Evolutionary conservation across 1,140 invertebrate genomes (phyloP).

Genomic region (Adelges cooleyi): DNA sequence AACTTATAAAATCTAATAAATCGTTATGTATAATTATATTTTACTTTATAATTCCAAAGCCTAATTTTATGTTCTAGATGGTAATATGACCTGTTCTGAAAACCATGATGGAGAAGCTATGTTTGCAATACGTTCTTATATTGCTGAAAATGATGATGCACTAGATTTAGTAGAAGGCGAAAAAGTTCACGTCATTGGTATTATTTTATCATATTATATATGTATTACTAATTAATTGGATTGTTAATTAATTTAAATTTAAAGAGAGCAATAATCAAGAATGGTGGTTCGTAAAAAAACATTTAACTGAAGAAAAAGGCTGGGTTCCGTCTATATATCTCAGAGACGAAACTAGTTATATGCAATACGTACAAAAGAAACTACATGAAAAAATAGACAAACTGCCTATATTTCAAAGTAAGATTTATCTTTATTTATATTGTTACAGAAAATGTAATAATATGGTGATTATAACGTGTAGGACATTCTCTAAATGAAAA

Average conservation of each 20-base stretch:
- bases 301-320: slow-evolving; percentile 78
- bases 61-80: slow-evolving; percentile 11
- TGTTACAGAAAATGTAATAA: no score
- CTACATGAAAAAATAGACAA: slow-evolving; percentile 83
- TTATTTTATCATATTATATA: slow-evolving; percentile 30
- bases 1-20: not conserved
- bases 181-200: slow-evolving; percentile 71
- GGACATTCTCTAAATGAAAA: slow-evolving; percentile 66
- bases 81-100: not conserved
- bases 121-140: slow-evolving; percentile 71
- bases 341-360: slow-evolving; percentile 68
- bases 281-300: slow-evolving; percentile 87
- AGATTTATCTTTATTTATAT: no score
- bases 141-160: slow-evolving; percentile 75
- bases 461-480: no score
- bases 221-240: not conserved
- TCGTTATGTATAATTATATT: no score
- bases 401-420: slow-evolving; percentile 82
- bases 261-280: slow-evolving; percentile 62
- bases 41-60: not conserved
- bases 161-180: slow-evolving; percentile 83
- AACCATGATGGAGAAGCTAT: slow-evolving; percentile 58
- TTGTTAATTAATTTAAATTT: not conserved
- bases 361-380: slow-evolving; percentile 71
- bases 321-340: slow-evolving; percentile 84